Base-by-base conservation (phyloP, 1,140 invertebrate genomes). In the Panagrolaimus sp. region DNA sequence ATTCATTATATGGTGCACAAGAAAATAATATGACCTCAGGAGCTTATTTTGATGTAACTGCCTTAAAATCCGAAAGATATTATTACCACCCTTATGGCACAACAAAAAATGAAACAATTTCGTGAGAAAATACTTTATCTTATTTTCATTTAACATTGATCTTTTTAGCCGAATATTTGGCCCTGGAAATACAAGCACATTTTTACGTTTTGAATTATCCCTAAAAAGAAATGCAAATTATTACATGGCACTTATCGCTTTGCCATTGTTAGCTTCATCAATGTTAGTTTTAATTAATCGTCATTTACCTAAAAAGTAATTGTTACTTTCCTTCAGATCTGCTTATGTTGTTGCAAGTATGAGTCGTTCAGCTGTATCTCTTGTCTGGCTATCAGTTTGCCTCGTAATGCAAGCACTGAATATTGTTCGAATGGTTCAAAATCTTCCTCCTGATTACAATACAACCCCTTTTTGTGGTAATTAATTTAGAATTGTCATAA, bases 161-260 rank as follows among this genome's bases (percentile, higher is more conserved):
- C 12, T 17, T 58, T 58, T 58, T 14, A 58, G 52, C 10, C 10
- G 1, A 58, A 21, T 2, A 28, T 26, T 4, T 58, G 1, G 10
- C 12, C 8, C 21, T 0, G 21, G 52, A 58, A 6, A 26, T 4
- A 24, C 52, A 14, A 58, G 28, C 52, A 58, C 21, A 26, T 0
- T 58, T 8, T 21, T 58, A 26, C 52, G 52, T 4, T 58, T 26
- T 58, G 52, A 58, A 28, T 17, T 58, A 21, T 26, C 21, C 10
- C 17, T 58, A 1, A 21, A 21, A 14, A 12, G 52, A 21, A 58
- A 58, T 28, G 12, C 52, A 26, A 28, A 28, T 14, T n/a, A 58
- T 58, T 58, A 58, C 28, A 28, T 58, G 21, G 21, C 52, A n/a
- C 52, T 58, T 14, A 58, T 58, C 28, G 52, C 21, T 21, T 28